These are phyloP conservation scores for Lycopodina hypogea DNA, from an alignment of 37 sponge, comb jelly and placozoan genomes.

Conservation along the genomic window DNA sequence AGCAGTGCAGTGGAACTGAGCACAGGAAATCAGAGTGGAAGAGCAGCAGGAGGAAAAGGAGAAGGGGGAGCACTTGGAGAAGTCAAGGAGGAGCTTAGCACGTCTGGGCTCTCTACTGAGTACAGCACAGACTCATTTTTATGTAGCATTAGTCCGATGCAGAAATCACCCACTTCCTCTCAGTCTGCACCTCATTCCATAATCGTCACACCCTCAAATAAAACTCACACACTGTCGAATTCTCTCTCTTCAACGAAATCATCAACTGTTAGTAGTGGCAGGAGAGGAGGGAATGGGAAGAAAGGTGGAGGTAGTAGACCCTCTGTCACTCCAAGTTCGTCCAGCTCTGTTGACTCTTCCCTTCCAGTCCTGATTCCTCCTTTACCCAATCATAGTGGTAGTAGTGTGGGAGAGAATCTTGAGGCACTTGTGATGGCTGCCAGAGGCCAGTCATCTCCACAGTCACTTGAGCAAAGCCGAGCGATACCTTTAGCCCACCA, in stretches of 20 bases:
- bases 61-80: no score
- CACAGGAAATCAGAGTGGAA: constrained; percentile 11
- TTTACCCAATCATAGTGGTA: background rate
- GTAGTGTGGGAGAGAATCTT: background rate
- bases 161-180: background rate
- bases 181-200: background rate
- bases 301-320: background rate
- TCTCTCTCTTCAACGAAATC: background rate
- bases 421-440: background rate
- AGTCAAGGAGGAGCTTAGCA: constrained; percentile 7
- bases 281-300: background rate
- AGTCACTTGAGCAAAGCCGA: constrained; percentile 44
- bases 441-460: constrained; percentile 53
- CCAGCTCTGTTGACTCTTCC: constrained; percentile 29
- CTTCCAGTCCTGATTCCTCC: background rate
- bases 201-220: background rate
- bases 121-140: constrained; percentile 13
- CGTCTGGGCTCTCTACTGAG: constrained; percentile 9
- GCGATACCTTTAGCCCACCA: constrained; percentile 55
- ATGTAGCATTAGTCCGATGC: background rate
- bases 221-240: background rate
- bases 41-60: no score
- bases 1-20: no score
- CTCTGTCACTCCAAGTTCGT: constrained; percentile 43
- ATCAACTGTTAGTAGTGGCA: background rate